phyloP scores from a whole-genome alignment of 2,113 vertebrate genomes.

The Stegostoma tigrinum region DNA sequence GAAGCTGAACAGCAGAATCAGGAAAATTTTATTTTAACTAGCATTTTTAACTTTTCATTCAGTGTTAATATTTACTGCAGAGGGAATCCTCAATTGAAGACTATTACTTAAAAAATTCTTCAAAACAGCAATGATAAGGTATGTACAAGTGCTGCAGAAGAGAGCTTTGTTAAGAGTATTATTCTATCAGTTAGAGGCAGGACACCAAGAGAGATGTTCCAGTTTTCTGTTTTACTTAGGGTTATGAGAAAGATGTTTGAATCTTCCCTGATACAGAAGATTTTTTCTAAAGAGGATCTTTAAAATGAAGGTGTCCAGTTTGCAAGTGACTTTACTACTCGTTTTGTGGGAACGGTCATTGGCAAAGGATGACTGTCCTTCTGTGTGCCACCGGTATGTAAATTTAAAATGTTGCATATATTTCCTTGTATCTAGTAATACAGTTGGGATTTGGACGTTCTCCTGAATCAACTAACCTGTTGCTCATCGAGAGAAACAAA shows the following conservation, averaged over 20 bases:
- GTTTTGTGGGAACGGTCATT: not conserved
- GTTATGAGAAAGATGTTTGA: not conserved
- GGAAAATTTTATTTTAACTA: too few species aligned
- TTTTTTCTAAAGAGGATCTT: not conserved
- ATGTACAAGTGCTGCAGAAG: too few species aligned
- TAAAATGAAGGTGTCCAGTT: not conserved
- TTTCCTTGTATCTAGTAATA: not conserved
- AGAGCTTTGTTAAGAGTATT: not conserved
- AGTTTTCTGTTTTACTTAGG: not conserved
- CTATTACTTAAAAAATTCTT: too few species aligned
- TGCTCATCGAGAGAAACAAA: not conserved
- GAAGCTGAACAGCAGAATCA: too few species aligned
- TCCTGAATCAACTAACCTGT: not conserved
- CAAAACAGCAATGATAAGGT: too few species aligned
- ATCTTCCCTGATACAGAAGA: not conserved
- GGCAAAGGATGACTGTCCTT: not conserved
- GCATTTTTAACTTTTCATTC: too few species aligned
- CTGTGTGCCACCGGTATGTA: not conserved
- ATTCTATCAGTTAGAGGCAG: not conserved
- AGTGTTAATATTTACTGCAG: too few species aligned
- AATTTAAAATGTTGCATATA: not conserved
- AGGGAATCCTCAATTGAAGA: too few species aligned
- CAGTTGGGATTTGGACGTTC: not conserved
- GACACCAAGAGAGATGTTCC: not conserved
- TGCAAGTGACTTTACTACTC: not conserved